Evolutionary conservation across 2,113 vertebrate species (phyloP).

Genomic region (Oryzias melastigma): DNA sequence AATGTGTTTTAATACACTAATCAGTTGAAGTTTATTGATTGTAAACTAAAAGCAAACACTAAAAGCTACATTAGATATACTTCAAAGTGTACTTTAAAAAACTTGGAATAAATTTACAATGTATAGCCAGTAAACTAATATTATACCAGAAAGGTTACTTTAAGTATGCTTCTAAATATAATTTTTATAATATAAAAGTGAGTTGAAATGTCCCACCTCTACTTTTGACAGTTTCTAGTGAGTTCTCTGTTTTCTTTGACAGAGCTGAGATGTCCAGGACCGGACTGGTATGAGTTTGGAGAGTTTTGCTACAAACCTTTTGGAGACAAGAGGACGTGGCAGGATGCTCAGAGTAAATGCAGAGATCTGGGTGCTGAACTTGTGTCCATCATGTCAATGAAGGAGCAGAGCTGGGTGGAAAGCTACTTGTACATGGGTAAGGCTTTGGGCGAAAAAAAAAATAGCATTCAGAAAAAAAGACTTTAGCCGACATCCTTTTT

Average conservation of each 20-base stretch:
- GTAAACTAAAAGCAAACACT: too few relatives aligned
- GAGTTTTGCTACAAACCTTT: constrained; percentile 81
- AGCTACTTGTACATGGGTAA: constrained; percentile 77
- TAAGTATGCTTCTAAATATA: too few relatives aligned
- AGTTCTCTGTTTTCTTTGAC: neutral
- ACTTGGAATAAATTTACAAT: too few relatives aligned
- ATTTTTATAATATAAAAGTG: too few relatives aligned
- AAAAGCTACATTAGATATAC: too few relatives aligned
- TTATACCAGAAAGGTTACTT: too few relatives aligned
- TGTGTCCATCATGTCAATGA: constrained; percentile 71
- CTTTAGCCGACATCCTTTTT: neutral
- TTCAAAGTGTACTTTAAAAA: too few relatives aligned
- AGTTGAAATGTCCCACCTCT: too few relatives aligned
- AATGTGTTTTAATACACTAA: too few relatives aligned
- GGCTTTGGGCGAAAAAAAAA: neutral
- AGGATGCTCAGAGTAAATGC: constrained; percentile 49
- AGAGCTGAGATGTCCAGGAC: constrained; percentile 78
- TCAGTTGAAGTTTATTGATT: too few relatives aligned
- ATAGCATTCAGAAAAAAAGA: neutral
- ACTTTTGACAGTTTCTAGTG: neutral
- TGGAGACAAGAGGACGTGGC: constrained; percentile 70
- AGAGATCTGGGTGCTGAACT: constrained; percentile 70
- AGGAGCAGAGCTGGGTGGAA: constrained; percentile 80
- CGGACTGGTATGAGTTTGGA: constrained; percentile 79
- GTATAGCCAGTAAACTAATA: too few relatives aligned